Conservation (phyloP, 1,140 invertebrate species). For the Diorhabda carinulata region DNA sequence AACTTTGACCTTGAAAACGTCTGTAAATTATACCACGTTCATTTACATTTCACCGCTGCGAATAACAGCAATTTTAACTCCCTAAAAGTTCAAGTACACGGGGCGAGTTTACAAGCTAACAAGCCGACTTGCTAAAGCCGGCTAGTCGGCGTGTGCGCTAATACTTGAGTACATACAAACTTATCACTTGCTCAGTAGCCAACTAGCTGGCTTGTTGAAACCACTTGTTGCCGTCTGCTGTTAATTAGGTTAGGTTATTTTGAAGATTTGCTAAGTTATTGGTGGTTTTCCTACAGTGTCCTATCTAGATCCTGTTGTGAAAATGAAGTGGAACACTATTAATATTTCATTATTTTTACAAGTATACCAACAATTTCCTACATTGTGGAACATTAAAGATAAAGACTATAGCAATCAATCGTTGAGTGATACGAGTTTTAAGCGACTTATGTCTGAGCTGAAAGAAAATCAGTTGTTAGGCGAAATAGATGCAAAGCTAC, state of each 20-base stretch:
- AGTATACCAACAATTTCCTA: constrained; percentile 11
- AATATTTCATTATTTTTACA: constrained; percentile 1
- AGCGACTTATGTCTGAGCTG: background rate
- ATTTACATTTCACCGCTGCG: no score
- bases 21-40: no score
- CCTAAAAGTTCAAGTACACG: background rate
- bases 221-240: background rate
- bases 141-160: background rate
- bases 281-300: constrained; percentile 5
- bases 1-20: no score
- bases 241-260: background rate
- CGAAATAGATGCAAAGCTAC: background rate
- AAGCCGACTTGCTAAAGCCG: constrained; percentile 7
- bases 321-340: constrained; percentile 6
- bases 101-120: background rate
- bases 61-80: no score
- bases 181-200: constrained; percentile 6
- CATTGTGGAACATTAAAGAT: constrained; percentile 9
- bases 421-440: no score
- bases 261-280: constrained; percentile 11
- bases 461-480: constrained; percentile 5
- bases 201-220: constrained; percentile 4
- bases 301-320: constrained; percentile 7
- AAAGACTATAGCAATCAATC: background rate
- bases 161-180: background rate